Percentiles rank a stretch among this genome's conserved stretches.
These are phyloP conservation scores for Drosophila subsilvestris DNA, from an alignment of 2,888 invertebrate species.

Conservation along the genomic window DNA sequence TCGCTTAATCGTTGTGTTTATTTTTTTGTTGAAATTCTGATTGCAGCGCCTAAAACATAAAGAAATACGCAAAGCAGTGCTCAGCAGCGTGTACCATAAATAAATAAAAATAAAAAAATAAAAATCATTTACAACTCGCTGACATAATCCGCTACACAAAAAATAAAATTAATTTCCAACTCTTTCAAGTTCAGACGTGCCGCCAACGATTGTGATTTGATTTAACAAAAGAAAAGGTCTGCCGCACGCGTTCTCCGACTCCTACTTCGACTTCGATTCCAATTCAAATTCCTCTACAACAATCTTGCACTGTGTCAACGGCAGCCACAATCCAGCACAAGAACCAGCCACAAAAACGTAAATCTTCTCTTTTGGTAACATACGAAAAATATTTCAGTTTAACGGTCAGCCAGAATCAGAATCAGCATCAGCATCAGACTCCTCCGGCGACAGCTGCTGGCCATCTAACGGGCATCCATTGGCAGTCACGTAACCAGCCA, in stretches of 20 bases:
- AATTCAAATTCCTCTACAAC: not conserved
- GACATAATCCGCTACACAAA: conserved; percentile 41
- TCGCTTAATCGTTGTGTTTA: conserved; percentile 47
- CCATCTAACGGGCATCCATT: conserved; percentile 66
- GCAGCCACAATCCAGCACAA: conserved; percentile 44
- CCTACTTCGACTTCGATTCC: not conserved
- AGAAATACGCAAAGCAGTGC: not conserved
- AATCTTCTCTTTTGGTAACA: conserved; percentile 37
- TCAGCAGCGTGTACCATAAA: conserved; percentile 2
- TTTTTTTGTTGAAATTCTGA: conserved; percentile 48
- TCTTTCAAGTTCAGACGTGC: conserved; percentile 73
- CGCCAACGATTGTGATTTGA: conserved; percentile 70
- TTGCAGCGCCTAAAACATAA: conserved; percentile 41
- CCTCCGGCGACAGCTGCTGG: conserved; percentile 65
- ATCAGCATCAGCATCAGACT: not conserved
- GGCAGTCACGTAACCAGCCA: conserved; percentile 75
- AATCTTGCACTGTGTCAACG: conserved; percentile 60
- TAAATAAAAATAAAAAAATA: too few species aligned
- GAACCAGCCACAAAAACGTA: conserved; percentile 61
- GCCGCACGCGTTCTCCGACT: conserved; percentile 56
- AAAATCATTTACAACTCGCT: conserved; percentile 43
- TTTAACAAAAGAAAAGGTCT: conserved; percentile 62
- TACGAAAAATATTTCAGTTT: conserved; percentile 32
- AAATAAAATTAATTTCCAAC: conserved; percentile 31
- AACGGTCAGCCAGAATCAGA: conserved; percentile 30